phyloP scores from a whole-genome alignment of 2,113 vertebrate genomes.

The Onychostruthus taczanowskii region DNA sequence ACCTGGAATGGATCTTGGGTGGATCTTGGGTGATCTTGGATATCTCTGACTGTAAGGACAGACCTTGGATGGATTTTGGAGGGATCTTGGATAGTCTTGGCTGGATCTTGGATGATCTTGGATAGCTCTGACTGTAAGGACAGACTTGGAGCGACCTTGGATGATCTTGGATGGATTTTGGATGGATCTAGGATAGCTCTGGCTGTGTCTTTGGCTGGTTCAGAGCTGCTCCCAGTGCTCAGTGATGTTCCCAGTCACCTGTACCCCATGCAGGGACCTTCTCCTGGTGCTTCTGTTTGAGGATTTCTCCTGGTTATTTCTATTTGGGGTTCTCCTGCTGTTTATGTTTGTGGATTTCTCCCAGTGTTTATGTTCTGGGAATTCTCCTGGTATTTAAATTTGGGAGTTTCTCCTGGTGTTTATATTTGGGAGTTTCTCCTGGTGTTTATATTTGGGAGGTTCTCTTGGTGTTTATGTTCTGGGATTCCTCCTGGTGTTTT shows the following conservation, averaged over 20 bases:
- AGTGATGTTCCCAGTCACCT: neutral
- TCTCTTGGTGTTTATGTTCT: neutral
- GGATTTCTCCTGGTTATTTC: neutral
- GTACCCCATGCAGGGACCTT: fast-evolving
- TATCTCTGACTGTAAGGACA: too few relatives aligned
- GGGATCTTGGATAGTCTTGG: too few relatives aligned
- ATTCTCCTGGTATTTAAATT: neutral
- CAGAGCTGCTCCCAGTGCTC: neutral
- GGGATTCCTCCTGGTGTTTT: too few relatives aligned
- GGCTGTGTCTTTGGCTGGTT: neutral
- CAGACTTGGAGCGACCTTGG: too few relatives aligned
- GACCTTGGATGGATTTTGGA: neutral
- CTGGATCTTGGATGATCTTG: too few relatives aligned
- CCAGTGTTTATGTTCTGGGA: neutral
- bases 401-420: neutral
- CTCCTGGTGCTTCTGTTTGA: neutral
- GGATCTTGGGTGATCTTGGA: neutral
- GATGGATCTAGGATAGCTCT: too few relatives aligned
- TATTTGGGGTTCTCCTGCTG: too few relatives aligned
- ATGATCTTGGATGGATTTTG: too few relatives aligned
- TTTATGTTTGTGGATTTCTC: neutral
- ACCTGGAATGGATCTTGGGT: too few relatives aligned
- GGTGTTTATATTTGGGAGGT: neutral
- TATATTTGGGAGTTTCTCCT: neutral
- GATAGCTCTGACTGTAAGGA: too few relatives aligned